Evolutionary conservation across 2,797 vertebrate species (phyloP).

Genomic region (Periparus ater): DNA sequence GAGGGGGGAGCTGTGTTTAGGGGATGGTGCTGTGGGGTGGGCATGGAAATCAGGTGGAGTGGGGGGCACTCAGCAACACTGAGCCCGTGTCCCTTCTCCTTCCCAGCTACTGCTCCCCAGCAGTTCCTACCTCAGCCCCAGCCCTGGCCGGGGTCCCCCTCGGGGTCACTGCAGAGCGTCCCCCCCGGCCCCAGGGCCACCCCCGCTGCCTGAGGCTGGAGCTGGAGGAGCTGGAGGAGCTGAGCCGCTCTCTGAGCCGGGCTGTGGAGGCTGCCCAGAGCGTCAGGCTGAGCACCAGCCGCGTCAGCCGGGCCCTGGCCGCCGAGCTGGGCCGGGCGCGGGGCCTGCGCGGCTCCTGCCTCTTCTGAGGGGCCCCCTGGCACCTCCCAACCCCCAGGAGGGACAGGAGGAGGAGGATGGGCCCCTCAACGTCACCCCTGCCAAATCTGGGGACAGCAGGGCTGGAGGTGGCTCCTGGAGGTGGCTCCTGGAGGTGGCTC

Average conservation of each 20-base stretch:
- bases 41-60: fast-evolving
- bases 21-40: not conserved
- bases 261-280: constrained; percentile 79
- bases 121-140: constrained; percentile 70
- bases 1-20: not conserved
- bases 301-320: constrained; percentile 79
- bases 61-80: not conserved
- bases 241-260: constrained; percentile 76
- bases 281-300: constrained; percentile 75
- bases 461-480: not conserved
- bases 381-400: not conserved
- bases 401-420: not conserved
- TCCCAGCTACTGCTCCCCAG: constrained; percentile 65
- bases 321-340: constrained; percentile 73
- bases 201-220: constrained; percentile 48
- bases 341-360: constrained; percentile 74
- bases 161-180: not conserved
- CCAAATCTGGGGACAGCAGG: fast-evolving
- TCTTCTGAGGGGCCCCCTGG: constrained; percentile 64
- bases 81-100: not conserved
- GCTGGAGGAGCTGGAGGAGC: constrained; percentile 9
- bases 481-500: too few relatives aligned
- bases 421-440: not conserved
- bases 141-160: not conserved
- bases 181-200: not conserved